Percentiles rank a stretch among this genome's conserved stretches.
phyloP scores from a whole-genome alignment of 2,113 vertebrate genomes.

The Thinocorus orbignyianus region DNA sequence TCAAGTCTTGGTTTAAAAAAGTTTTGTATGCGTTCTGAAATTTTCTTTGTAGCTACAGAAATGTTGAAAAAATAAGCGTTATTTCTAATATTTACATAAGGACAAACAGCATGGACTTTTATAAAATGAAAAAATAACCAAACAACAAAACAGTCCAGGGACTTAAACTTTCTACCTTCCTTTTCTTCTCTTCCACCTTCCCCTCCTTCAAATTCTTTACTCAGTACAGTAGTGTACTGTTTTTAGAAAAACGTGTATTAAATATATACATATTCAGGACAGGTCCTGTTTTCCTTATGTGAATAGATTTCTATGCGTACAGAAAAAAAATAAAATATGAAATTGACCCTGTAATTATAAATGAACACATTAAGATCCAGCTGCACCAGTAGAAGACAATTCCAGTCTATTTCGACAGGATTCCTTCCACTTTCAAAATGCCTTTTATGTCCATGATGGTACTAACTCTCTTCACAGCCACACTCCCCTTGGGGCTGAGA shows the following conservation, averaged over 20 bases:
- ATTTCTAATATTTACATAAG: not conserved
- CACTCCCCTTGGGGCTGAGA: not conserved
- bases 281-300: not conserved
- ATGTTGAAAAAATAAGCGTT: not conserved
- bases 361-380: not conserved
- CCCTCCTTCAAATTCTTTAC: not conserved
- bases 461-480: not conserved
- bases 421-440: not conserved
- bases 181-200: not conserved
- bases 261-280: not conserved
- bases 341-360: not conserved
- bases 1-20: not conserved
- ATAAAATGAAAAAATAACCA: not conserved
- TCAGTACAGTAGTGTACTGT: not conserved
- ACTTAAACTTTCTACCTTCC: not conserved
- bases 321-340: not conserved
- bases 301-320: not conserved
- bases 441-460: not conserved
- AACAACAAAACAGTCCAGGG: not conserved
- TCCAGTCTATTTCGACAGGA: not conserved
- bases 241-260: not conserved
- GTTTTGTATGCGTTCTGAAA: not conserved
- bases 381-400: not conserved
- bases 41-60: not conserved
- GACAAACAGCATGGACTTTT: accelerated